phyloP scores from a whole-genome alignment of 2,797 vertebrate genomes.

The Chiloscyllium punctatum region DNA sequence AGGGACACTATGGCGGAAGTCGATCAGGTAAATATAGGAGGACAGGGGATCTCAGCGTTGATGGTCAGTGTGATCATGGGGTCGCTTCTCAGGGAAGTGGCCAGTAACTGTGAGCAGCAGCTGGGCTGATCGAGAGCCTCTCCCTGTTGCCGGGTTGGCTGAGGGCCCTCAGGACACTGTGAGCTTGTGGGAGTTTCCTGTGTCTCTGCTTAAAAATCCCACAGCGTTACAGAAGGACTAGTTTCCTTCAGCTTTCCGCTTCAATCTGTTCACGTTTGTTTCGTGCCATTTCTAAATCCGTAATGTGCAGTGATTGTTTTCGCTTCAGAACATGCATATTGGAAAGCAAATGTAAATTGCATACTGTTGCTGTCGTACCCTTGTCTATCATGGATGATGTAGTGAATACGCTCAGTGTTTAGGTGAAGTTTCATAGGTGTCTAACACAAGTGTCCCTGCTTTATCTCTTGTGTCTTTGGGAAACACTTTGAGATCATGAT shows the following conservation, averaged over 20 bases:
- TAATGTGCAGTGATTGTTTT: background rate
- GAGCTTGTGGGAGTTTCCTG: background rate
- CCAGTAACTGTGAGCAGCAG: too few species aligned
- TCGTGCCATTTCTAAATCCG: too few species aligned
- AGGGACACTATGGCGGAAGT: slow-evolving; percentile 15
- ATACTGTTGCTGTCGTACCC: background rate
- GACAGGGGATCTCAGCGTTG: background rate
- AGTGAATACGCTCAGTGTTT: background rate
- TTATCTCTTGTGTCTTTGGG: background rate
- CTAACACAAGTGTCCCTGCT: background rate
- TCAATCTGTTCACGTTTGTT: background rate
- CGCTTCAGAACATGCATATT: background rate
- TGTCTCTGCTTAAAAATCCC: background rate
- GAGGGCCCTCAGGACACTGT: background rate
- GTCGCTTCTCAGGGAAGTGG: too few species aligned
- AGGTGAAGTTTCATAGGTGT: background rate
- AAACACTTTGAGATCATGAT: background rate
- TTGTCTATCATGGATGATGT: background rate
- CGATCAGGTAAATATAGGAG: background rate
- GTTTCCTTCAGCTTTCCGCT: background rate
- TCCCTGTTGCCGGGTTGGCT: background rate
- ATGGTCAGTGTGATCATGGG: background rate
- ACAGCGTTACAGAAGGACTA: background rate
- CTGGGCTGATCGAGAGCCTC: background rate
- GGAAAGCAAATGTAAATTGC: background rate